Base-by-base conservation (phyloP, 2,888 invertebrate species). In the Drosophila tanythrix region DNA sequence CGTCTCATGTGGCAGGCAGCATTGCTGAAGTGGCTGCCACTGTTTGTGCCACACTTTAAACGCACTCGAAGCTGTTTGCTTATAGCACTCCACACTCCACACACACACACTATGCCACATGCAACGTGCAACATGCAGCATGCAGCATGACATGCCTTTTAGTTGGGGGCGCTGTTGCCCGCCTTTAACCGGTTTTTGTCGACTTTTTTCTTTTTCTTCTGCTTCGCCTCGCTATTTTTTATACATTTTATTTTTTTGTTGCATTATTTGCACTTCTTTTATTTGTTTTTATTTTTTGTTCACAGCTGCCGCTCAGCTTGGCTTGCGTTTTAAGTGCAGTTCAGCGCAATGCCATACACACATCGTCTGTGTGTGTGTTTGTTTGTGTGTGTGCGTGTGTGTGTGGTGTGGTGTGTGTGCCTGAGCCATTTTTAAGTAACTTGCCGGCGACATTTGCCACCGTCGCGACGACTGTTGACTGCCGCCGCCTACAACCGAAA, bases 21-120 rank as follows among this genome's bases (percentile, higher is more conserved):
- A 38, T 11, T 29, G 71, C 66, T 85, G 83, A 83, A 85, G 84
- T 85, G 81, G 84, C 86, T 78, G 88, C 81, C 88, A 74, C 83
- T 82, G 82, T 83, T 83, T 81, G 83, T 83, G 83, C 83, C 85
- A 78, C 82, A 86, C 89, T 86, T 88, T 88, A 86, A 88, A 86
- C 86, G 87, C 89, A 88, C 85, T 86, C 73, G 74, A 83, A 83
- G 76, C 80, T 86, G 85, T 86, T 86, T 86, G 85, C 89, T 86
- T 82, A 83, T 86, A 82, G 74, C 78, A 83, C 87, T 88, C 67
- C 57, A 77, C 61, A 75, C 65, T 60, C 56, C 40, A 67, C 62
- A 64, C 33, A 27, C 33, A 27, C 53, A 59, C 51, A 62, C 60
- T 40, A 18, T 43, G 35, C 62, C 29, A 18, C n/a, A 21, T 33